Evolutionary conservation across 2,888 invertebrate genomes (phyloP).

Genomic region (Linnaemya tessellans): DNA sequence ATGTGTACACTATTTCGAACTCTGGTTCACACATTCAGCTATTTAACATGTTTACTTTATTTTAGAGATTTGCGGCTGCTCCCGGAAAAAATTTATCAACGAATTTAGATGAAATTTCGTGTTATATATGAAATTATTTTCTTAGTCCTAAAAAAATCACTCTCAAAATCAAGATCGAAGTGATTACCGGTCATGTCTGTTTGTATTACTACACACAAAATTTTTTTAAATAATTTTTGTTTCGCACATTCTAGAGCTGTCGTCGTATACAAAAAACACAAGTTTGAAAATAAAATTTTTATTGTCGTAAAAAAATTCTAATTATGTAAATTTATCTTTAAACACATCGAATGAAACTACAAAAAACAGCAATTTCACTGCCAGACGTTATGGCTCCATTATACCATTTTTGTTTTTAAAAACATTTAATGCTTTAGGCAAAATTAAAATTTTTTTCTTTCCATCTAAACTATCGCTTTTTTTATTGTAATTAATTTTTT

Average conservation of each 20-base stretch:
- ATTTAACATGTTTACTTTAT: too few species aligned
- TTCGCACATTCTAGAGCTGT: background rate
- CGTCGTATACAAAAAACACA: background rate
- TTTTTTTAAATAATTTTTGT: too few species aligned
- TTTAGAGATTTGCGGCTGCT: too few species aligned
- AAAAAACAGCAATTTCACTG: slow-evolving; percentile 39
- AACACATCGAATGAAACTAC: background rate
- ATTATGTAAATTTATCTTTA: slow-evolving; percentile 11
- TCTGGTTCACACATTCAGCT: too few species aligned
- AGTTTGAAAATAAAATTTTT: background rate
- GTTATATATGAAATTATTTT: too few species aligned
- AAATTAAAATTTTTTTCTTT: slow-evolving; percentile 26
- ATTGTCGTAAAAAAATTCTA: background rate
- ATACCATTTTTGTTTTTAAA: slow-evolving; percentile 1
- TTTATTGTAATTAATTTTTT: slow-evolving; percentile 9
- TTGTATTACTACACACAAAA: too few species aligned
- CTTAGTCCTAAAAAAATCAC: too few species aligned
- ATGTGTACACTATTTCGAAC: too few species aligned
- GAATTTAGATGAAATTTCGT: too few species aligned
- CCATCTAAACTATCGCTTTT: background rate
- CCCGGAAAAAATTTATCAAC: too few species aligned
- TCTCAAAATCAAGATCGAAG: too few species aligned
- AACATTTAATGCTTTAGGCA: background rate
- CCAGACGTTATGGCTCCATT: slow-evolving; percentile 68
- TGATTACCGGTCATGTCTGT: too few species aligned